Base-by-base conservation (phyloP, 1,140 invertebrate genomes). In the Globodera rostochiensis region DNA sequence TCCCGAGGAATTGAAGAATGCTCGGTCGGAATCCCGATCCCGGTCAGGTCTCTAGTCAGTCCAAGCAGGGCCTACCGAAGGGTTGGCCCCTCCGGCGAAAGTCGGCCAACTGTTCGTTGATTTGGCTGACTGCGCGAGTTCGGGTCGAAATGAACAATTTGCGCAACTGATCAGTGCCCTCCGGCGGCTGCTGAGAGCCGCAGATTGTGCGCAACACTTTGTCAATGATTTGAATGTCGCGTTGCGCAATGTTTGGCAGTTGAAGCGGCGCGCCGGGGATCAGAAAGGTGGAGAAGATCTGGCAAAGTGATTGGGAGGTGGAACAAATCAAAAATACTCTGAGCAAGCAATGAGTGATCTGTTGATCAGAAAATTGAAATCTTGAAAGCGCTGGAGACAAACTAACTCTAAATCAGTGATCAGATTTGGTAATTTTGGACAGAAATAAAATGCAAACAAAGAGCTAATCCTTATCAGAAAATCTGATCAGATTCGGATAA, bases 41-140 rank as follows among this genome's bases (percentile, higher is more conserved):
- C 11, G 50, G 50, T 50, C 50, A 1, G 11, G 11, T 13, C 7
- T 7, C 50, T 53, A 7, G 7, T 9, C 67, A 46, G 5, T 25
- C 53, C 19, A 53, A 77, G 15, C 25, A 64, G 9, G 82, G 69
- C 57, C 25, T 80, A 70, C 80, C 66, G 25, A 80, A 90, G 53
- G 95, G 94, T 64, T 93, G 95, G 84, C 95, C 91, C 90, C 96
- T 96, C 73, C 93, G 93, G 88, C 96, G 94, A 91, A 97, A 97
- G 91, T 96, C 95, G 67, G 93, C 93, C 47, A 98, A 91, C 88
- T 95, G 94, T 87, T 94, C 93, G 80, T 94, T 94, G 49, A 97
- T 91, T 87, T 95, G 94, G 82, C 96, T 94, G 89, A 94, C 94
- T 15, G 95, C 95, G 85, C 93, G 93, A 77, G 92, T 92, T 64